Evolutionary conservation across 2,797 vertebrate species (phyloP).

Genomic region (Acanthurus leucopareius): DNA sequence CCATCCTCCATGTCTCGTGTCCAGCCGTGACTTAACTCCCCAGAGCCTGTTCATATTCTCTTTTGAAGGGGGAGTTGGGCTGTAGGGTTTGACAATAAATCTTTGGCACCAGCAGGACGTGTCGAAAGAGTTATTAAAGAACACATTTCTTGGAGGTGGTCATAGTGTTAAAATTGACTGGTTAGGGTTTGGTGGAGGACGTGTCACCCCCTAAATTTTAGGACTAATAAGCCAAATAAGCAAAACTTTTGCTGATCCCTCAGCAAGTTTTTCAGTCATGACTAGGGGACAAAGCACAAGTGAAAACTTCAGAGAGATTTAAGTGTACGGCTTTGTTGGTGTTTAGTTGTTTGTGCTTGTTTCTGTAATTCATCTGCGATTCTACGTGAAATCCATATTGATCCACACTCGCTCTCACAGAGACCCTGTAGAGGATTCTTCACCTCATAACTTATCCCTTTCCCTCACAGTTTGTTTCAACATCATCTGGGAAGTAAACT

Average conservation of each 20-base stretch:
- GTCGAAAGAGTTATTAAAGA: constrained; percentile 58
- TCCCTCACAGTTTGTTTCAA: constrained; percentile 44
- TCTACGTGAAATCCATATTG: constrained; percentile 50
- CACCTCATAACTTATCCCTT: constrained; percentile 9
- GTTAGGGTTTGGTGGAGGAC: constrained; percentile 73
- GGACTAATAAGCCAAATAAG: constrained; percentile 31
- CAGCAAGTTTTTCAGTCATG: constrained; percentile 37
- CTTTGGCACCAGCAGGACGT: constrained; percentile 36
- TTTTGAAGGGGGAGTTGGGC: constrained; percentile 69
- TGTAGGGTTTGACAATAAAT: constrained; percentile 31
- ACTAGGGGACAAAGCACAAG: constrained; percentile 12
- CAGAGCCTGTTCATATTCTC: constrained; percentile 78
- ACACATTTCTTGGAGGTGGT: constrained; percentile 44
- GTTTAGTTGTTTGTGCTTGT: constrained; percentile 32
- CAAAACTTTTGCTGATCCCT: constrained; percentile 46
- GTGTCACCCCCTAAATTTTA: constrained; percentile 45
- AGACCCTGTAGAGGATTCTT: constrained; percentile 6
- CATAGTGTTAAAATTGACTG: constrained; percentile 81
- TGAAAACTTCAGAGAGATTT: constrained; percentile 24
- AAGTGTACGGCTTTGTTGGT: not conserved
- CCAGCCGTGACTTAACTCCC: constrained; percentile 84
- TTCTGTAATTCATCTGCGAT: constrained; percentile 27
- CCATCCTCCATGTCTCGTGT: constrained; percentile 73
- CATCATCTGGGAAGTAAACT: constrained; percentile 57
- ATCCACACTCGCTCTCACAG: constrained; percentile 44